These are phyloP conservation scores for Sebastes cheni DNA, from an alignment of 2,797 vertebrate genomes.

Conservation along the genomic window DNA sequence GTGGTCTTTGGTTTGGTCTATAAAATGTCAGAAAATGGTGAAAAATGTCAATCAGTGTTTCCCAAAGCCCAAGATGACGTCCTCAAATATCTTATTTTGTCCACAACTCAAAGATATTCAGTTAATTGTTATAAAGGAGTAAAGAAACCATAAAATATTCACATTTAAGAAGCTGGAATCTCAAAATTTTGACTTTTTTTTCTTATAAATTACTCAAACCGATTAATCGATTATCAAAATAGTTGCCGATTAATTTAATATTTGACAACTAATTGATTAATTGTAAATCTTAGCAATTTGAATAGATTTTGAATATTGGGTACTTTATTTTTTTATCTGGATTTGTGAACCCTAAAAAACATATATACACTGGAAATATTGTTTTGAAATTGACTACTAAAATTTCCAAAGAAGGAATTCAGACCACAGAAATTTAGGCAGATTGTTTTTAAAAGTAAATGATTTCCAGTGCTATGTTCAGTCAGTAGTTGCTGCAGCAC, in stretches of 20 bases:
- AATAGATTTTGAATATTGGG: not conserved
- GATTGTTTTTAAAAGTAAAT: not conserved
- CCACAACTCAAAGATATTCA: too few species aligned
- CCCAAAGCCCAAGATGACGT: too few species aligned
- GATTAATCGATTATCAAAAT: too few species aligned
- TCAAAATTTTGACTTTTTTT: accelerated
- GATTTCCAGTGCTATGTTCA: not conserved
- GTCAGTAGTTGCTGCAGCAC: not conserved
- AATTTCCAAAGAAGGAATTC: not conserved
- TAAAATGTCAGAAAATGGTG: not conserved
- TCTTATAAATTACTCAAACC: too few species aligned
- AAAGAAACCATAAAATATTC: too few species aligned
- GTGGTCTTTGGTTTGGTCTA: not conserved
- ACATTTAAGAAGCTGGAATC: too few species aligned
- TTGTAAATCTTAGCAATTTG: not conserved
- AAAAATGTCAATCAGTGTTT: too few species aligned
- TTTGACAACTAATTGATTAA: too few species aligned
- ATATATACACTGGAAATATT: not conserved
- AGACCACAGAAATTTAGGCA: not conserved
- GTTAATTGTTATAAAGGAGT: too few species aligned
- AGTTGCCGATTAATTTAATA: too few species aligned
- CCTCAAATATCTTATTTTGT: too few species aligned
- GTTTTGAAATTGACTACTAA: not conserved
- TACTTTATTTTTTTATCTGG: not conserved
- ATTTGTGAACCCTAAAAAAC: not conserved